phyloP scores from a whole-genome alignment of 2,888 invertebrate species.

The Phrixothrix hirtus region DNA sequence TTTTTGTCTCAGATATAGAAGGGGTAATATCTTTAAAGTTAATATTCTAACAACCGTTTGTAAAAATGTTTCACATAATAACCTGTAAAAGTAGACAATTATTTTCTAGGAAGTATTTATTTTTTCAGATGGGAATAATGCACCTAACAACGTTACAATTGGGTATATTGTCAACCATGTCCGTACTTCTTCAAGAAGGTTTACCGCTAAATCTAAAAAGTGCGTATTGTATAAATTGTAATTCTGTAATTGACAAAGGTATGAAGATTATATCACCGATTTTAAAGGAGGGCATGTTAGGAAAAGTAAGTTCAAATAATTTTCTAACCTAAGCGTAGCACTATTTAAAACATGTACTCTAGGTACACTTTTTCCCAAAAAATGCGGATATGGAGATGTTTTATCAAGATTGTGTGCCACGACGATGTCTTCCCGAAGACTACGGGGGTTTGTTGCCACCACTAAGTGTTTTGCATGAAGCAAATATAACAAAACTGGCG shows the following conservation, averaged over 20 bases:
- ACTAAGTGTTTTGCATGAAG: constrained; percentile 28
- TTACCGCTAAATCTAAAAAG: constrained; percentile 52
- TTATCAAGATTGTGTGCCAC: constrained; percentile 61
- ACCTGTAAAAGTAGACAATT: too few relatives aligned
- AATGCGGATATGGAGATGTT: constrained; percentile 62
- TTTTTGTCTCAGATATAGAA: constrained; percentile 70
- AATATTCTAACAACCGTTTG: neutral
- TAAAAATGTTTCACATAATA: too few relatives aligned
- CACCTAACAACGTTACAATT: constrained; percentile 43
- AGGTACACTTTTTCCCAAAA: constrained; percentile 66
- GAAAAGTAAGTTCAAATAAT: neutral
- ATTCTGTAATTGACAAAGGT: neutral
- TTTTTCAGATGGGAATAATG: constrained; percentile 43
- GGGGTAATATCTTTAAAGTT: constrained; percentile 58
- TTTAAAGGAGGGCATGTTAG: neutral
- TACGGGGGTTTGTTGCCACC: constrained; percentile 64
- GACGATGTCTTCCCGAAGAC: constrained; percentile 63
- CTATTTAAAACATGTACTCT: neutral
- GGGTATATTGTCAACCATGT: constrained; percentile 37
- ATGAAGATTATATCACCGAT: neutral
- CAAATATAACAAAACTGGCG: constrained; percentile 41
- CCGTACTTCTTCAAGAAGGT: constrained; percentile 49
- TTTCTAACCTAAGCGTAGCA: neutral
- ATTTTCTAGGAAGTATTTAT: too few relatives aligned
- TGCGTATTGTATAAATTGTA: constrained; percentile 32